A percentile compares a stretch with the other conserved stretches of the same genome.
These are phyloP conservation scores for Meloidogyne exigua DNA, from an alignment of 1,140 invertebrate species.

Conservation along the genomic window DNA sequence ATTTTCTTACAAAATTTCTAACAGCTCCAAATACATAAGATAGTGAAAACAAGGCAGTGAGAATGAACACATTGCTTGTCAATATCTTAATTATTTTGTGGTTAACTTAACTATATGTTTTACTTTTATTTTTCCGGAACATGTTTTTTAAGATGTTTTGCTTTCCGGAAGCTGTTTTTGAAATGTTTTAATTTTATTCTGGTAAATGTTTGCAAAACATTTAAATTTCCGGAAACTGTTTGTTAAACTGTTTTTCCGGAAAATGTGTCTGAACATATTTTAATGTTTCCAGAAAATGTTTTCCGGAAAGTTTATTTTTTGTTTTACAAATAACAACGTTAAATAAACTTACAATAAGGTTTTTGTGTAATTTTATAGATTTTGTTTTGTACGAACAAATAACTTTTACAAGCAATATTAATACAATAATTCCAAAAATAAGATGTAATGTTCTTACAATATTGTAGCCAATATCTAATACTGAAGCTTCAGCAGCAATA, in stretches of 20 bases:
- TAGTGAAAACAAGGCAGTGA: neutral
- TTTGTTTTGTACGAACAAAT: neutral
- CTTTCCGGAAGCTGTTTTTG: neutral
- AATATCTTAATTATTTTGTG: constrained; percentile 1
- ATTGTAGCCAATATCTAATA: neutral
- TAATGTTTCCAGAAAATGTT: neutral
- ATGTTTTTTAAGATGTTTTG: neutral
- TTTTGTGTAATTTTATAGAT: constrained; percentile 4
- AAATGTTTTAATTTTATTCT: neutral
- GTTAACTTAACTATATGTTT: neutral
- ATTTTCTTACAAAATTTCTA: constrained; percentile 14
- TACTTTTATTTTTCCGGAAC: neutral
- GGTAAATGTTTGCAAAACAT: neutral
- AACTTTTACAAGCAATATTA: neutral
- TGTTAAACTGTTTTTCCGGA: too few species aligned
- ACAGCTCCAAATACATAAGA: neutral
- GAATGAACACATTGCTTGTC: neutral
- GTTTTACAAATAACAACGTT: neutral
- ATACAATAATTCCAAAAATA: neutral
- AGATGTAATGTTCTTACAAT: constrained; percentile 1
- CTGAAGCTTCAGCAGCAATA: neutral
- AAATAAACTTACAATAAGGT: constrained; percentile 6
- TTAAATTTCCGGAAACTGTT: neutral
- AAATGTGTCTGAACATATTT: neutral
- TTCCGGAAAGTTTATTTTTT: neutral